Evolutionary conservation across 2,113 vertebrate species (phyloP), one percentile per base, ranked within the genome.

Genomic region (Typhlomys cinereus): DNA sequence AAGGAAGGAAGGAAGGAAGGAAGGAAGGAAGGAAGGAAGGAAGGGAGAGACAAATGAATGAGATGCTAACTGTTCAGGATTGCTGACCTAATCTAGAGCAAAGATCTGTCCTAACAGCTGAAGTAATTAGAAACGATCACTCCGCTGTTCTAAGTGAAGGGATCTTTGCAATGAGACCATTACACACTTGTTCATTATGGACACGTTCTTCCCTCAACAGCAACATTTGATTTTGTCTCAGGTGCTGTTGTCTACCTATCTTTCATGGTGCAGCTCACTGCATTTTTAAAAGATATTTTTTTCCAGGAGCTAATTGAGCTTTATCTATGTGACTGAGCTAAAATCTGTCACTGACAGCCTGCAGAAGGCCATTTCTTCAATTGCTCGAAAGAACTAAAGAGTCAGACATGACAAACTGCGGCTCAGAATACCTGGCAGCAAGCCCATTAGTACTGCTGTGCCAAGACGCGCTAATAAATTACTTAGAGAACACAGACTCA

Each of bases 281-380:
- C 76, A 94, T 97, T 97, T 97, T 97, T 96, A 96, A 97, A 98
- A 97, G 90, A 93, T 91, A 54, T 5, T 95, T 97, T 97, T 98
- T 90, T 91, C 89, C 25, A 10, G 89, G 64, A 97, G 78, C 75
- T 97, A 97, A 97, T 96, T 97, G 96, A 98, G 75, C 81, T 98
- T 97, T 96, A 94, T 97, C 91, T 96, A 10, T 92, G 79, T 97
- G 93, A 97, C 92, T 94, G 92, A 97, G 90, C 57, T 90, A 61
- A 46, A 97, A 92, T 95, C 95, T 97, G 95, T 97, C 94, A 96
- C 93, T 96, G 96, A 97, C 90, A 98, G 93, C 89, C 93, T 94
- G 95, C 95, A 98, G 97, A 97, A 98, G 96, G 85, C 88, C 95
- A 96, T 98, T 98, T 97, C 96, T 97, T 97, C 96, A 96, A 92